Percentiles rank a stretch among this genome's conserved stretches.
phyloP scores from a whole-genome alignment of 2,888 invertebrate genomes.

The Bellardia bayeri region DNA sequence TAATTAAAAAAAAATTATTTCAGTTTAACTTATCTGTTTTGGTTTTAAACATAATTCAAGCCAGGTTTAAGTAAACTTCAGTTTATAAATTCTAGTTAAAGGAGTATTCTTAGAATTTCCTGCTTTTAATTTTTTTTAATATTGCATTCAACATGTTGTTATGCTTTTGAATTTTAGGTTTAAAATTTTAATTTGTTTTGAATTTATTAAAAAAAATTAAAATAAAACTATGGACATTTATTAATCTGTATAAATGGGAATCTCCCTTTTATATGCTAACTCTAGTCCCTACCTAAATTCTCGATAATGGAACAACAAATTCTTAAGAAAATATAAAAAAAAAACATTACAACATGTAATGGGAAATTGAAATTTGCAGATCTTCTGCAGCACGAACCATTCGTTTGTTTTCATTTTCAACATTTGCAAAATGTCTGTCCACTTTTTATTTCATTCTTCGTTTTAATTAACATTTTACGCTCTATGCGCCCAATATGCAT shows the following conservation, averaged over 20 bases:
- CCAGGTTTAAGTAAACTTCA: too few species aligned
- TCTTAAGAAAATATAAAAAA: slow-evolving; percentile 38
- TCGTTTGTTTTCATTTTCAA: slow-evolving; percentile 16
- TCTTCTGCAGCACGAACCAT: not conserved
- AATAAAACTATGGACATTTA: too few species aligned
- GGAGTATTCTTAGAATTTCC: too few species aligned
- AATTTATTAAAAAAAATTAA: too few species aligned
- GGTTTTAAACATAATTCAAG: too few species aligned
- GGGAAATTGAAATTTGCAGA: not conserved
- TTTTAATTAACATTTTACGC: slow-evolving; percentile 73
- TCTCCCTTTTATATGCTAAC: not conserved
- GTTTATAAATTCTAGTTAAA: too few species aligned
- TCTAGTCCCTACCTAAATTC: not conserved
- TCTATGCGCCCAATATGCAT: slow-evolving; percentile 59
- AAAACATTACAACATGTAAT: slow-evolving; percentile 12
- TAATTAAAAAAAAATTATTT: too few species aligned
- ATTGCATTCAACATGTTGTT: too few species aligned
- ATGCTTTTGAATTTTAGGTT: too few species aligned
- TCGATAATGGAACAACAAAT: slow-evolving; percentile 13
- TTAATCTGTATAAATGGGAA: not conserved
- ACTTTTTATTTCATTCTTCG: slow-evolving; percentile 31
- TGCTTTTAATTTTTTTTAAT: too few species aligned
- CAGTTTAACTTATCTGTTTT: too few species aligned
- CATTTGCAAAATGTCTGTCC: slow-evolving; percentile 2
- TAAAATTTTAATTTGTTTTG: too few species aligned